phyloP scores from a whole-genome alignment of 2,888 invertebrate species.

The Hirudinaria manillensis region DNA sequence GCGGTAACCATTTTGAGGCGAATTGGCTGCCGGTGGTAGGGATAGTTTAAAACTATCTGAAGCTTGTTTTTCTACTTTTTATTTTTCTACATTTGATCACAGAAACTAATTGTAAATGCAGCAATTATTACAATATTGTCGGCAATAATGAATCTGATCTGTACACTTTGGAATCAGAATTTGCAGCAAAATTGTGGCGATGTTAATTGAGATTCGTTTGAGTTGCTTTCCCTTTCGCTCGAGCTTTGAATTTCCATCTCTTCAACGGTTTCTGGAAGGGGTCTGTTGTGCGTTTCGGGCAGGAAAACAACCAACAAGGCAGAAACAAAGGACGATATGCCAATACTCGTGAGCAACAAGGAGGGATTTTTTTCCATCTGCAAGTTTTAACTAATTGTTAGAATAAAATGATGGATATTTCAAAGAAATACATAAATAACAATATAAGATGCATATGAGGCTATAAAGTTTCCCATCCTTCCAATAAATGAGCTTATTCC shows the following conservation, averaged over 20 bases:
- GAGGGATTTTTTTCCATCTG: background rate
- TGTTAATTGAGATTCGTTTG: too few relatives aligned
- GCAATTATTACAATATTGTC: too few relatives aligned
- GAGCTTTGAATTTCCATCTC: slow-evolving; percentile 29
- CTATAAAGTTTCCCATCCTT: slow-evolving; percentile 48
- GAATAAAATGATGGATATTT: background rate
- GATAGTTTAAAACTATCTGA: too few relatives aligned
- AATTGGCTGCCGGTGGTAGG: too few relatives aligned
- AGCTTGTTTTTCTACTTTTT: too few relatives aligned
- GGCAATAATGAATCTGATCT: background rate
- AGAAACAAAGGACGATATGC: slow-evolving; percentile 23
- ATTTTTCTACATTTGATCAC: too few relatives aligned
- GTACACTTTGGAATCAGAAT: too few relatives aligned
- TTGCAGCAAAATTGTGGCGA: too few relatives aligned
- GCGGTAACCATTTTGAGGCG: too few relatives aligned
- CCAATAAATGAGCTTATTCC: slow-evolving; percentile 50
- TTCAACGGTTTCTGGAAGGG: slow-evolving; percentile 41
- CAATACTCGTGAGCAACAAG: background rate
- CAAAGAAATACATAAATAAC: slow-evolving; percentile 42
- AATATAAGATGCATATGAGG: slow-evolving; percentile 47
- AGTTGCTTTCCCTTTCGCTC: too few relatives aligned
- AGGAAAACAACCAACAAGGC: slow-evolving; percentile 38
- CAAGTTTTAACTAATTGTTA: background rate
- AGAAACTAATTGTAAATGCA: too few relatives aligned
- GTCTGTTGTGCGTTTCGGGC: slow-evolving; percentile 40